Evolutionary conservation across 2,888 invertebrate genomes (phyloP).

Genomic region (Brenthis daphne): DNA sequence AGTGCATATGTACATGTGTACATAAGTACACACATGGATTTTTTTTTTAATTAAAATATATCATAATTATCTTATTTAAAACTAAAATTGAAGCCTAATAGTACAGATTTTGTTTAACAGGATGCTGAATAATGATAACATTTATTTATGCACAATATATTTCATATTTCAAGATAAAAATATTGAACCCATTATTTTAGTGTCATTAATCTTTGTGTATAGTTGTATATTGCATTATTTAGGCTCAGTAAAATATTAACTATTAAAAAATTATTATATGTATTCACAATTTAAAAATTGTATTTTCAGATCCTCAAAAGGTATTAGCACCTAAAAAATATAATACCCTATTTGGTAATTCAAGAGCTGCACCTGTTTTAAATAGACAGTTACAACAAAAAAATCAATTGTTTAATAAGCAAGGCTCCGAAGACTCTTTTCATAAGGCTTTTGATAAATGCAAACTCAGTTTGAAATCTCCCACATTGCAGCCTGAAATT

Average conservation of each 20-base stretch:
- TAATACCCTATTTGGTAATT: slow-evolving; percentile 47
- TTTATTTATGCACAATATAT: too few species aligned
- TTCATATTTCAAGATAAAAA: too few species aligned
- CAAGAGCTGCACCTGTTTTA: slow-evolving; percentile 48
- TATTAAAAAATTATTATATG: not conserved
- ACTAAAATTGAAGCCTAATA: not conserved
- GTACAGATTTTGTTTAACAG: not conserved
- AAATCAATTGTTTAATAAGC: slow-evolving; percentile 50
- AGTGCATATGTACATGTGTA: too few species aligned
- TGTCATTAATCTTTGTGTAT: too few species aligned
- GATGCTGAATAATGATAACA: slow-evolving; percentile 13
- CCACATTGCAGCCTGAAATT: slow-evolving; percentile 33
- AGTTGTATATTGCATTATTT: too few species aligned
- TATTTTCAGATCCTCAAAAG: slow-evolving; percentile 44
- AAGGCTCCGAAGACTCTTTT: slow-evolving; percentile 60
- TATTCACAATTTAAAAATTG: not conserved
- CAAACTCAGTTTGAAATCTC: slow-evolving; percentile 63
- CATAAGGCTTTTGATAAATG: slow-evolving; percentile 71
- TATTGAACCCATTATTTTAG: too few species aligned
- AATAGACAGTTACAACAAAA: slow-evolving; percentile 53
- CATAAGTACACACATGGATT: too few species aligned
- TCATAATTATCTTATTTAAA: too few species aligned
- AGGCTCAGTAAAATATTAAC: not conserved
- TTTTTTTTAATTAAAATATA: too few species aligned
- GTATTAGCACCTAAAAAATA: slow-evolving; percentile 48